Percentiles rank a stretch among this genome's conserved stretches.
Conservation (phyloP, 2,888 invertebrate species). For the Bruchidius siliquastri region DNA sequence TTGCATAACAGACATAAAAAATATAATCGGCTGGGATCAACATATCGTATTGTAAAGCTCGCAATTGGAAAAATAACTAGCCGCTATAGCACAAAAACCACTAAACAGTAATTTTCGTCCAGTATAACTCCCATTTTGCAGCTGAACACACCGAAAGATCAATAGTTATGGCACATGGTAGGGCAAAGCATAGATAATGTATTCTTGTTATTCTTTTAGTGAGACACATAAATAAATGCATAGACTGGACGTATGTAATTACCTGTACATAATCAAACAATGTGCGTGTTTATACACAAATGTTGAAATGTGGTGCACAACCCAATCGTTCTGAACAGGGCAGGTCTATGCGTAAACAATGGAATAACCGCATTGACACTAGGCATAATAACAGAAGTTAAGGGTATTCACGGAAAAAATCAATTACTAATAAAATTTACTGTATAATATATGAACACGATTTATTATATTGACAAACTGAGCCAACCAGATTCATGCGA, state of each 20-base stretch:
- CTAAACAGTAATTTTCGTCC: neutral
- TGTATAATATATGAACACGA: too few relatives aligned
- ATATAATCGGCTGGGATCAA: neutral
- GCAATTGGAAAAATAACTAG: neutral
- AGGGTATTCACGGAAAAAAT: neutral
- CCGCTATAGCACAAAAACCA: neutral
- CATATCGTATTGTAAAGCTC: neutral
- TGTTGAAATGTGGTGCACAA: neutral
- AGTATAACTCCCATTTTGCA: neutral
- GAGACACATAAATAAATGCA: neutral
- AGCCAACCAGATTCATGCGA: too few relatives aligned
- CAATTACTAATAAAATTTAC: too few relatives aligned
- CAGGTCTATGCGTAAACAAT: neutral
- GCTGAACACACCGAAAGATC: neutral
- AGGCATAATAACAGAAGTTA: neutral
- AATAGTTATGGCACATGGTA: neutral
- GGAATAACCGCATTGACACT: neutral
- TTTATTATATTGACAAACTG: too few relatives aligned
- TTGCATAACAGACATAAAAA: neutral
- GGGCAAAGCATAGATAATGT: neutral
- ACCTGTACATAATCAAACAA: neutral
- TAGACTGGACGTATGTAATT: neutral
- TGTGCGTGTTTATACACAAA: neutral
- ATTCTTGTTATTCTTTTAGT: neutral
- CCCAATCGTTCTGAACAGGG: neutral